Conservation (phyloP, 23 tunicate genomes). For the Trididemnum nubilum region DNA sequence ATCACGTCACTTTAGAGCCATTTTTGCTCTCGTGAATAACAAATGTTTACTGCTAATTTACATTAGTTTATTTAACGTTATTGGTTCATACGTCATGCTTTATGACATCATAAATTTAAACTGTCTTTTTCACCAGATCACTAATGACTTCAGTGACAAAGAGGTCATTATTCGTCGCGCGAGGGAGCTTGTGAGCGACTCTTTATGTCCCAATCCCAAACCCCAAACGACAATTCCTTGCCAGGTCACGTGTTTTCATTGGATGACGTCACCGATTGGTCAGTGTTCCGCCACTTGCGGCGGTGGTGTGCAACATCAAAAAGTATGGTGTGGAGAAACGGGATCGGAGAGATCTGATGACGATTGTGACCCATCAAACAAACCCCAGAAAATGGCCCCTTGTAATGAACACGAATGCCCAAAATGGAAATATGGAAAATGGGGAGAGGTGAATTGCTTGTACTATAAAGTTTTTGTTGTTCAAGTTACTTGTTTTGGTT, state of each 20-base stretch:
- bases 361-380: conserved; percentile 31
- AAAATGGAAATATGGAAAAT: conserved; percentile 59
- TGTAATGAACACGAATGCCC: conserved; percentile 52
- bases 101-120: too few species aligned
- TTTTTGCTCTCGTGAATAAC: too few species aligned
- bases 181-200: conserved; percentile 46
- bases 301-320: conserved; percentile 48
- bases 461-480: background rate
- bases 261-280: too few species aligned
- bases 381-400: conserved; percentile 40
- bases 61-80: too few species aligned
- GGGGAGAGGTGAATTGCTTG: conserved; percentile 60
- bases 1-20: too few species aligned
- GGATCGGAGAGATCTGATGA: conserved; percentile 27
- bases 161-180: background rate
- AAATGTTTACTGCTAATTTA: too few species aligned
- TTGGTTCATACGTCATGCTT: too few species aligned
- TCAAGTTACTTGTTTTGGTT: background rate
- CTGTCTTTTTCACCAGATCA: too few species aligned
- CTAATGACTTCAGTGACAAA: background rate
- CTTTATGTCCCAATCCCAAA: conserved; percentile 57
- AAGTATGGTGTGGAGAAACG: conserved; percentile 65
- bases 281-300: conserved; percentile 85
- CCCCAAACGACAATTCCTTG: conserved; percentile 46
- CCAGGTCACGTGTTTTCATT: too few species aligned